Evolutionary conservation across 2,888 invertebrate genomes (phyloP).

Genomic region (Agriopis leucophaearia): DNA sequence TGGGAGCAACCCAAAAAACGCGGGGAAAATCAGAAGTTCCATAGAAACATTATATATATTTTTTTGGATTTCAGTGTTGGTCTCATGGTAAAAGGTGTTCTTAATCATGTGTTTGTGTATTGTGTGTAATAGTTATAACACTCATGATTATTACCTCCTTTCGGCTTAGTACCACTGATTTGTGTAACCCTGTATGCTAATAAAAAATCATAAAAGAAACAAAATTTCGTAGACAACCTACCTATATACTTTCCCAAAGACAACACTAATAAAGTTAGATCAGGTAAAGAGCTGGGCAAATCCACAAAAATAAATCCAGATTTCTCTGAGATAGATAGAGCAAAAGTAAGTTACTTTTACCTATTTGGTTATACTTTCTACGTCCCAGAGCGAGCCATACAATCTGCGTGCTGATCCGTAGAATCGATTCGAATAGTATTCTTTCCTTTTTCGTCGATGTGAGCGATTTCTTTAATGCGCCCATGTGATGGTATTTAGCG

Average conservation of each 20-base stretch:
- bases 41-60: too few species aligned
- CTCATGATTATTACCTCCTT: too few species aligned
- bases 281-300: slow-evolving; percentile 6
- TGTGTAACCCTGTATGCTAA: too few species aligned
- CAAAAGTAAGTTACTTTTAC: slow-evolving; percentile 57
- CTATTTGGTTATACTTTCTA: slow-evolving; percentile 81
- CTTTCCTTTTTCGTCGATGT: slow-evolving; percentile 84
- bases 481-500: slow-evolving; percentile 83
- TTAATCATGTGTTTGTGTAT: too few species aligned
- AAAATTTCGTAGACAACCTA: not conserved
- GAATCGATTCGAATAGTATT: slow-evolving; percentile 79
- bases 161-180: too few species aligned
- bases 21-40: too few species aligned
- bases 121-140: too few species aligned
- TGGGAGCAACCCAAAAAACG: too few species aligned
- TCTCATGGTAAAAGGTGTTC: too few species aligned
- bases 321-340: slow-evolving; percentile 14
- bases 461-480: slow-evolving; percentile 65
- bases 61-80: too few species aligned
- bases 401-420: slow-evolving; percentile 81
- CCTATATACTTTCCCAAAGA: slow-evolving; percentile 4
- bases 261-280: slow-evolving; percentile 11
- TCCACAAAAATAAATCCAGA: slow-evolving; percentile 15
- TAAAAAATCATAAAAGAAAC: not conserved
- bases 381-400: slow-evolving; percentile 86